These are phyloP conservation scores for Trididemnum miniatum DNA, from an alignment of 23 tunicate genomes.

Conservation along the genomic window DNA sequence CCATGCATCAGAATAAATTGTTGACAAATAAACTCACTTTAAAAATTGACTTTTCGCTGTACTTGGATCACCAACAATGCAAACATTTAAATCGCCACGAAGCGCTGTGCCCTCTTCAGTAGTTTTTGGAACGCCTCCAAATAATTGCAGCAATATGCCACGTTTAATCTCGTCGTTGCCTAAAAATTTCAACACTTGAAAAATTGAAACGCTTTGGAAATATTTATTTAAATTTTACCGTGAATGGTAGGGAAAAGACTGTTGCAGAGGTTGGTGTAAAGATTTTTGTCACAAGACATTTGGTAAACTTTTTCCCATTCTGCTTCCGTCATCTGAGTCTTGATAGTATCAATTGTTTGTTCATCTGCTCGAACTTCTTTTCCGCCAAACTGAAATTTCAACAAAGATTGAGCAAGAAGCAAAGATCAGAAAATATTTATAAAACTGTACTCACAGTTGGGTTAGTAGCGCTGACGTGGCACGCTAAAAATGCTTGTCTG, in stretches of 20 bases:
- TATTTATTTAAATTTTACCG: constrained; percentile 21
- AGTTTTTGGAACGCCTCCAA: constrained; percentile 92
- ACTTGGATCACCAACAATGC: constrained; percentile 97
- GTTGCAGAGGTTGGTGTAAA: constrained; percentile 87
- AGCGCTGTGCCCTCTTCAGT: constrained; percentile 83
- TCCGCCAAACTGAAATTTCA: constrained; percentile 83
- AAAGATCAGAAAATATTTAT: too few relatives aligned
- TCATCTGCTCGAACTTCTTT: constrained; percentile 71
- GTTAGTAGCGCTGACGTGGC: constrained; percentile 85
- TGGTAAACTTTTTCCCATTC: constrained; percentile 91
- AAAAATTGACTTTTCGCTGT: constrained; percentile 94
- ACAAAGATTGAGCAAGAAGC: too few relatives aligned
- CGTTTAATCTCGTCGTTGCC: constrained; percentile 95
- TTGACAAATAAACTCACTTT: constrained; percentile 15
- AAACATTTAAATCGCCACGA: constrained; percentile 90
- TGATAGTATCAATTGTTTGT: constrained; percentile 74
- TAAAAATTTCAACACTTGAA: background rate
- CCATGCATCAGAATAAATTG: too few relatives aligned
- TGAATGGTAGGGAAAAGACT: constrained; percentile 94
- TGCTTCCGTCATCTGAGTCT: constrained; percentile 75
- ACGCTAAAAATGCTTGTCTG: constrained; percentile 91
- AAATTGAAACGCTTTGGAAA: background rate
- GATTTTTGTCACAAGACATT: constrained; percentile 90
- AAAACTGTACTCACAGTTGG: constrained; percentile 43
- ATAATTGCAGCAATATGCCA: constrained; percentile 83